phyloP scores from a whole-genome alignment of 2,113 vertebrate genomes.

The Hystrix brachyura region DNA sequence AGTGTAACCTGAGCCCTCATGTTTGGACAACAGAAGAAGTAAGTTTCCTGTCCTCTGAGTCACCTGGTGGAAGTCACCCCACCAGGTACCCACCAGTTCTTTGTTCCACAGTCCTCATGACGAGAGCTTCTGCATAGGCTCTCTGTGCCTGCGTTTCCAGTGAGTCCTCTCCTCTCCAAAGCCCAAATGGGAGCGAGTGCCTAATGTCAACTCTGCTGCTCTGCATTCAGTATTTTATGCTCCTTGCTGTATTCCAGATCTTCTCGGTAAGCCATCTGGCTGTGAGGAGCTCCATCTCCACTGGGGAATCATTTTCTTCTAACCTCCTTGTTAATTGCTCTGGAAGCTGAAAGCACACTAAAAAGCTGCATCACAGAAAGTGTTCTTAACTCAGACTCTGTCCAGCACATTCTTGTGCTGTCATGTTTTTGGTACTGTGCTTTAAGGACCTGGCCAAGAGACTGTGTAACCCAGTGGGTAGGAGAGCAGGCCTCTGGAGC shows the following conservation, averaged over 20 bases:
- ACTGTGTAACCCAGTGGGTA: background rate
- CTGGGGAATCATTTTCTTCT: slow-evolving; percentile 33
- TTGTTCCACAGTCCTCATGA: background rate
- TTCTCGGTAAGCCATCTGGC: slow-evolving; percentile 10
- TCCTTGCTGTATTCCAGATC: background rate
- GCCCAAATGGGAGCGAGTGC: background rate
- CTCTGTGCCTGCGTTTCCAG: background rate
- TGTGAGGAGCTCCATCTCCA: background rate
- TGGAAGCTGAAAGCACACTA: background rate
- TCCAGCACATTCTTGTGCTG: background rate
- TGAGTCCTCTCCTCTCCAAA: background rate
- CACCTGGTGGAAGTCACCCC: background rate
- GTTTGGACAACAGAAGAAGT: background rate
- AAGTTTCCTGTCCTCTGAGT: background rate
- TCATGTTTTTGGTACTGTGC: background rate
- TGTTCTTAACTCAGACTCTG: background rate
- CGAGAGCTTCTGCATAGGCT: background rate
- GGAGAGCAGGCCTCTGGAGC: background rate
- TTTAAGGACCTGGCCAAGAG: background rate
- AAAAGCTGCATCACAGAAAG: background rate
- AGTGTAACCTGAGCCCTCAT: background rate
- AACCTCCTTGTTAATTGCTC: slow-evolving; percentile 32
- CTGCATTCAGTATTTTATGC: background rate
- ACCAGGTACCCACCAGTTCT: background rate
- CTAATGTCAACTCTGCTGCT: background rate